phyloP scores from a whole-genome alignment of 2,113 vertebrate species.

The Urocolius indicus region DNA sequence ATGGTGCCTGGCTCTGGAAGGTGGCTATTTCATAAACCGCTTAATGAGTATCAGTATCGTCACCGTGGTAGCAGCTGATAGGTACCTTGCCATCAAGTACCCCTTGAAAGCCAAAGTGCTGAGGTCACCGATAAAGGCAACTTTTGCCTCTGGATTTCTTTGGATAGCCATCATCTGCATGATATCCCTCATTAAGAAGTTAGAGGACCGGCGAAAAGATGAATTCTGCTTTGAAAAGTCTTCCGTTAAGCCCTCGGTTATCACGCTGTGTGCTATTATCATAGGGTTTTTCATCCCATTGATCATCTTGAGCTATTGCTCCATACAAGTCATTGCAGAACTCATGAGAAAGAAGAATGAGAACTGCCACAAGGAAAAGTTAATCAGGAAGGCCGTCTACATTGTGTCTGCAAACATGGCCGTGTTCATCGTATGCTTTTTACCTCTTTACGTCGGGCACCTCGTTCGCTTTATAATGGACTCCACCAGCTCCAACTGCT shows the following conservation, averaged over 20 bases:
- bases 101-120: constrained; percentile 66
- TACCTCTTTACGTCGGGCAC: constrained; percentile 53
- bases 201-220: not conserved
- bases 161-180: constrained; percentile 48
- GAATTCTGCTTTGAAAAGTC: constrained; percentile 60
- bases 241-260: not conserved
- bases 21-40: constrained; percentile 65
- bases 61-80: constrained; percentile 54
- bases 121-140: constrained; percentile 36
- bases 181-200: not conserved
- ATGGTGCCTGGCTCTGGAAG: constrained; percentile 40
- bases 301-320: constrained; percentile 64
- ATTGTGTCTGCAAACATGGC: constrained; percentile 65
- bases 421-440: constrained; percentile 71
- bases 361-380: not conserved
- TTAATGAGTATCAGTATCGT: constrained; percentile 68
- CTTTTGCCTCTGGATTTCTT: constrained; percentile 53
- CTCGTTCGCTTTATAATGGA: constrained; percentile 45
- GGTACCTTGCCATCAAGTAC: constrained; percentile 66
- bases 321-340: constrained; percentile 23
- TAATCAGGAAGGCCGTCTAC: constrained; percentile 27
- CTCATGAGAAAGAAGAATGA: constrained; percentile 10
- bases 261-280: not conserved
- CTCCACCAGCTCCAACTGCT: not conserved
- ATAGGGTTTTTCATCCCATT: constrained; percentile 50